phyloP scores from a whole-genome alignment of 2,113 vertebrate species.

The Morone chrysops region DNA sequence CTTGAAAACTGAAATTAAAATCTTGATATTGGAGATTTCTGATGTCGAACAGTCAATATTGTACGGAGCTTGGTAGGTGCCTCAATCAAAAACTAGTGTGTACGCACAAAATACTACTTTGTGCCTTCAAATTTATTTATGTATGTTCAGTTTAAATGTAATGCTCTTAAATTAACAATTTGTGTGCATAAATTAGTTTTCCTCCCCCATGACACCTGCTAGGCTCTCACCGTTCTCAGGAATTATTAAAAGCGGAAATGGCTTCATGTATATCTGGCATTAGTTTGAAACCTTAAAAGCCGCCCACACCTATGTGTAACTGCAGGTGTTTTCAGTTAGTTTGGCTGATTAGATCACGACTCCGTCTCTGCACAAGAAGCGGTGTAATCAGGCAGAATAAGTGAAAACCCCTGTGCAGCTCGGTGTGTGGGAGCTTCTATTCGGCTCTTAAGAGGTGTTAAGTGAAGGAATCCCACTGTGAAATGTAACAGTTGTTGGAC shows the following conservation, averaged over 20 bases:
- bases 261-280: too few species aligned
- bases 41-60: too few species aligned
- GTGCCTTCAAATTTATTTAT: too few species aligned
- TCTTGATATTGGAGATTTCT: too few species aligned
- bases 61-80: too few species aligned
- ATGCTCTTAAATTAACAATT: neutral
- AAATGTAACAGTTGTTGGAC: neutral
- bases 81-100: too few species aligned
- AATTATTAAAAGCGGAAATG: too few species aligned
- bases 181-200: neutral
- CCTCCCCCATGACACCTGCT: neutral
- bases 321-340: neutral
- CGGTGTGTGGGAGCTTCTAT: neutral
- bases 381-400: neutral
- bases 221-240: neutral
- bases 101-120: neutral
- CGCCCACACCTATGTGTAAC: neutral
- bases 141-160: too few species aligned
- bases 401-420: neutral
- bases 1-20: too few species aligned
- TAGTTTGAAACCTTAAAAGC: neutral
- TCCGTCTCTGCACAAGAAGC: neutral
- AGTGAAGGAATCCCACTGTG: neutral
- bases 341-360: neutral
- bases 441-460: neutral